Percentiles rank a stretch among this genome's conserved stretches.
Evolutionary conservation across 2,113 vertebrate species (phyloP).

Genomic region (Oxyura jamaicensis): DNA sequence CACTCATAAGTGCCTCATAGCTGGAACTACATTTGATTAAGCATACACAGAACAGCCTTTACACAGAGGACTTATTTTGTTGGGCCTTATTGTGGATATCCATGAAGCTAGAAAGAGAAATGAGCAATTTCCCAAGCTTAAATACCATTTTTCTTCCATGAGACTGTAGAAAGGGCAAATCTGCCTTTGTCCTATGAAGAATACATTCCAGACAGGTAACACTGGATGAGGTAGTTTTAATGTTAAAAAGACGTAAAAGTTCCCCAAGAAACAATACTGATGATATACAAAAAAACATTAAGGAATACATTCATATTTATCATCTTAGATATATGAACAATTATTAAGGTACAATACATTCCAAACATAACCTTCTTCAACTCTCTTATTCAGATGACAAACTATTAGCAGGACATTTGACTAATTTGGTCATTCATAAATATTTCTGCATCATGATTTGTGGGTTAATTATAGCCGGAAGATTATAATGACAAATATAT

Average conservation of each 20-base stretch:
- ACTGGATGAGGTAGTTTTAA: neutral
- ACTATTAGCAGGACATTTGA: constrained; percentile 42
- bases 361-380: neutral
- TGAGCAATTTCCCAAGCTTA: neutral
- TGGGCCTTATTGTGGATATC: neutral
- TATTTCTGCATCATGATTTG: constrained; percentile 69
- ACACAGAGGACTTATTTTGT: neutral
- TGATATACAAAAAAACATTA: neutral
- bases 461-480: constrained; percentile 66
- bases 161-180: neutral
- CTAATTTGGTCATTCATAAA: constrained; percentile 49
- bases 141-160: neutral
- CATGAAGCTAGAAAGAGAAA: neutral
- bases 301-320: neutral
- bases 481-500: constrained; percentile 64
- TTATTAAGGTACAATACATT: neutral
- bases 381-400: constrained; percentile 51
- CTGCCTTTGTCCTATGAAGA: rapidly evolving
- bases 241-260: neutral
- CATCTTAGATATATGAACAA: neutral
- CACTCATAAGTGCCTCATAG: rapidly evolving
- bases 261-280: neutral
- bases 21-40: neutral
- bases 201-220: neutral
- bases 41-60: neutral